Percentiles rank a stretch among this genome's conserved stretches.
phyloP scores from a whole-genome alignment of 2,797 vertebrate species.

The Australoheros facetus region DNA sequence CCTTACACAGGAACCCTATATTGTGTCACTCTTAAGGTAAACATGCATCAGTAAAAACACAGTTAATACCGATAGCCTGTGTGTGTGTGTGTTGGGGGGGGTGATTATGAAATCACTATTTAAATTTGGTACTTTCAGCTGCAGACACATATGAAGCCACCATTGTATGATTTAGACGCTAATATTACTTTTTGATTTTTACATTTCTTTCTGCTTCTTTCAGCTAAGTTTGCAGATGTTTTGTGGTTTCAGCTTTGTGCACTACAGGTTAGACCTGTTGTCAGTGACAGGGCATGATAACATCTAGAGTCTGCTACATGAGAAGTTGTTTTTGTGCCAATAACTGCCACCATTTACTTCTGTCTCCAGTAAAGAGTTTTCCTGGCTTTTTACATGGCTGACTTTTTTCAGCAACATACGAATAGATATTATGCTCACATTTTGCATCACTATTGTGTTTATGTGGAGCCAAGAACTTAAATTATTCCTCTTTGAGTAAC shows the following conservation, averaged over 20 bases:
- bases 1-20: neutral
- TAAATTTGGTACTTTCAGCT: neutral
- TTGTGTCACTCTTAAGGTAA: neutral
- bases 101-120: neutral
- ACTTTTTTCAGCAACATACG: neutral
- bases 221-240: neutral
- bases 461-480: neutral
- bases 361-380: neutral
- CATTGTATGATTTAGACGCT: neutral
- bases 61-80: neutral
- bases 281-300: conserved; percentile 9
- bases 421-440: neutral
- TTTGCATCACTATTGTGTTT: neutral
- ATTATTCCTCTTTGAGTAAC: neutral
- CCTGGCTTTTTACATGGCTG: neutral
- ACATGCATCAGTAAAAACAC: neutral
- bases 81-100: no score
- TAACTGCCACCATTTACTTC: neutral
- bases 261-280: conserved; percentile 51
- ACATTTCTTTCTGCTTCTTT: neutral
- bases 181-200: neutral
- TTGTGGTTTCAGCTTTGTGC: conserved; percentile 26
- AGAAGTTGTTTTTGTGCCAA: neutral
- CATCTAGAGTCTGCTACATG: neutral
- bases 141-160: neutral